Percentiles rank a stretch among this genome's conserved stretches.
phyloP scores from a whole-genome alignment of 1,140 invertebrate species.

The Cherax destructor region DNA sequence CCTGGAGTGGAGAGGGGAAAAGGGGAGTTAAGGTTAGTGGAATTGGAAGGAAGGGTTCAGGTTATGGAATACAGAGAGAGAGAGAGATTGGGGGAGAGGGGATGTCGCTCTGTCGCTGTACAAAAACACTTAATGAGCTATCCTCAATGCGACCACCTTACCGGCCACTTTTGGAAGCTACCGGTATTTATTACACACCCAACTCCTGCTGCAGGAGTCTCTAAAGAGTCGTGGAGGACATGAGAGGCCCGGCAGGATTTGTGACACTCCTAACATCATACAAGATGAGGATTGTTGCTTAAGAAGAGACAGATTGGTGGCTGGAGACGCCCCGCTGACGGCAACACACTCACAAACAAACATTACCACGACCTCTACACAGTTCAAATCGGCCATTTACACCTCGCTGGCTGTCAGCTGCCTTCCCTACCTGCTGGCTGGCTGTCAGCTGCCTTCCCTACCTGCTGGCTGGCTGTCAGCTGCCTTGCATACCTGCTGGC shows the following conservation, averaged over 20 bases:
- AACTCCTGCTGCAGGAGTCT: not conserved
- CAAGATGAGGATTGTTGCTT: too few relatives aligned
- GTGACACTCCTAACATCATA: too few relatives aligned
- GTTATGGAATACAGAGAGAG: not conserved
- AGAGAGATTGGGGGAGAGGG: not conserved
- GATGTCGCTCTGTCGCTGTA: not conserved
- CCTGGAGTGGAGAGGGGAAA: not conserved
- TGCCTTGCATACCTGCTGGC: too few relatives aligned
- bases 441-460: not conserved
- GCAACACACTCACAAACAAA: conserved; percentile 8
- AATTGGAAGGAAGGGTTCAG: not conserved
- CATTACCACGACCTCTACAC: conserved; percentile 6
- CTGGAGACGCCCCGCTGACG: not conserved
- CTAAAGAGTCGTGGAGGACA: too few relatives aligned
- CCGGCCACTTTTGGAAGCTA: not conserved
- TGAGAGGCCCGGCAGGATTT: too few relatives aligned
- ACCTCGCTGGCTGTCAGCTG: not conserved
- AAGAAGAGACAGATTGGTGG: too few relatives aligned
- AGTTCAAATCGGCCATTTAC: conserved; percentile 23
- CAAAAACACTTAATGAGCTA: conserved; percentile 6
- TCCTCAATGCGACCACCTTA: conserved; percentile 14
- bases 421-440: not conserved
- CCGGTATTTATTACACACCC: not conserved
- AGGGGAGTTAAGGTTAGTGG: not conserved
- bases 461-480: too few relatives aligned